Percentiles rank a stretch among this genome's conserved stretches.
phyloP scores from a whole-genome alignment of 2,888 invertebrate genomes.

The Leucophenga maculata region DNA sequence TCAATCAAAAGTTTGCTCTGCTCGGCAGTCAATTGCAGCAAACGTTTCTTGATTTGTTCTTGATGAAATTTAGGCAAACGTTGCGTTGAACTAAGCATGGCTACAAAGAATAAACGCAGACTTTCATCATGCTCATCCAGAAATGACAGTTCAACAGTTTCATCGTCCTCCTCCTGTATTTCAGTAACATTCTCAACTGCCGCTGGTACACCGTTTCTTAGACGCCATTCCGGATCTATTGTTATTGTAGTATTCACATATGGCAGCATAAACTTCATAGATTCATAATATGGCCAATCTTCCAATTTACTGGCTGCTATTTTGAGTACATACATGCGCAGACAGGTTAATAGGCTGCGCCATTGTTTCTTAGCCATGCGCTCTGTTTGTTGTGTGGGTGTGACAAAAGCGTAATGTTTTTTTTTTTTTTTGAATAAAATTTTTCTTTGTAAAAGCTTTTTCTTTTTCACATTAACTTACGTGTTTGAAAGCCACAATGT shows the following conservation, averaged over 20 bases:
- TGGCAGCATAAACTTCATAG: constrained; percentile 44
- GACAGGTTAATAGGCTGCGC: constrained; percentile 37
- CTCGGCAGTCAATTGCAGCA: constrained; percentile 27
- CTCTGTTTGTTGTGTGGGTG: constrained; percentile 23
- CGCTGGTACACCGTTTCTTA: constrained; percentile 6
- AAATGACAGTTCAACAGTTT: no score
- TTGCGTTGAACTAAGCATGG: constrained; percentile 43
- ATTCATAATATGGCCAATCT: constrained; percentile 42
- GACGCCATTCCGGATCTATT: constrained; percentile 21
- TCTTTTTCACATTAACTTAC: not conserved
- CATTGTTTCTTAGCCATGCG: constrained; percentile 43
- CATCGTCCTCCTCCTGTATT: not conserved
- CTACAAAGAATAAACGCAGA: constrained; percentile 45
- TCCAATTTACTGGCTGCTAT: constrained; percentile 39
- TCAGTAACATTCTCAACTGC: constrained; percentile 3
- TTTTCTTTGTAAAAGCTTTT: no score
- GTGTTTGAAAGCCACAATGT: not conserved
- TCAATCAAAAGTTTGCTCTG: not conserved
- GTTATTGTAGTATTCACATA: constrained; percentile 23
- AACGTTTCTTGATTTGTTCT: constrained; percentile 37
- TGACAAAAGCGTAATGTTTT: no score
- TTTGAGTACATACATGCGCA: constrained; percentile 39
- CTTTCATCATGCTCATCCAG: constrained; percentile 31
- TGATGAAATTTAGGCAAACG: constrained; percentile 44
- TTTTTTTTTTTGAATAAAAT: no score